A percentile compares a stretch with the other conserved stretches of the same genome.
phyloP scores from a whole-genome alignment of 2,113 vertebrate genomes.

The Perognathus longimembris region DNA sequence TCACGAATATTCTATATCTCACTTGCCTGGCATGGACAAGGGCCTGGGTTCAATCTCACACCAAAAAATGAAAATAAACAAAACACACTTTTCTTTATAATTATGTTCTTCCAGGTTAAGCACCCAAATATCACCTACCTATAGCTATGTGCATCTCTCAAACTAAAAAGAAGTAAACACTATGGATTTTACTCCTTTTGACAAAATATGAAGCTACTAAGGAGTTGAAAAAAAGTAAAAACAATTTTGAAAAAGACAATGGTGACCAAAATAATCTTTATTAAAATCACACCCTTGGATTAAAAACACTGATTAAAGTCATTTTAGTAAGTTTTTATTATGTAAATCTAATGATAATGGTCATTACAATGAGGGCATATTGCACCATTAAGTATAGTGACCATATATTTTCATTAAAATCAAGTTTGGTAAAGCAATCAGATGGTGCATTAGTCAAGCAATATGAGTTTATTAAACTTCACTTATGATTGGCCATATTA shows the following conservation, averaged over 20 bases:
- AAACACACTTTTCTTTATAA: conserved; percentile 37
- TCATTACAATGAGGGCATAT: conserved; percentile 55
- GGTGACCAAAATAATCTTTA: conserved; percentile 17
- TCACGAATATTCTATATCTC: conserved; percentile 26
- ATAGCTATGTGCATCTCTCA: neutral
- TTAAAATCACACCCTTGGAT: conserved; percentile 60
- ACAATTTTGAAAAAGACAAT: neutral
- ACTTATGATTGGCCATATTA: conserved; percentile 89
- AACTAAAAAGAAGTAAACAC: neutral
- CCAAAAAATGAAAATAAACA: neutral
- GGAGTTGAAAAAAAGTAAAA: neutral
- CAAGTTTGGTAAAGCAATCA: conserved; percentile 69
- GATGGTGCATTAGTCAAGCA: conserved; percentile 67
- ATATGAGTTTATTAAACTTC: conserved; percentile 85
- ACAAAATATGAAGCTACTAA: conserved; percentile 15
- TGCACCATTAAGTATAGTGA: conserved; percentile 53
- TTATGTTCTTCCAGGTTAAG: neutral
- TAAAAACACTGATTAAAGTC: conserved; percentile 73
- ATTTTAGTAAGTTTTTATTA: conserved; percentile 63
- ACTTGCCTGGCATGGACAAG: neutral
- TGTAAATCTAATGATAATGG: conserved; percentile 67
- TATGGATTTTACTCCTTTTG: conserved; percentile 6
- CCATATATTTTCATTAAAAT: conserved; percentile 77
- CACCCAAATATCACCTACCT: conserved; percentile 37
- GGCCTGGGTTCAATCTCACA: neutral